phyloP scores from a whole-genome alignment of 2,888 invertebrate genomes.

The Ethmia dodecea region DNA sequence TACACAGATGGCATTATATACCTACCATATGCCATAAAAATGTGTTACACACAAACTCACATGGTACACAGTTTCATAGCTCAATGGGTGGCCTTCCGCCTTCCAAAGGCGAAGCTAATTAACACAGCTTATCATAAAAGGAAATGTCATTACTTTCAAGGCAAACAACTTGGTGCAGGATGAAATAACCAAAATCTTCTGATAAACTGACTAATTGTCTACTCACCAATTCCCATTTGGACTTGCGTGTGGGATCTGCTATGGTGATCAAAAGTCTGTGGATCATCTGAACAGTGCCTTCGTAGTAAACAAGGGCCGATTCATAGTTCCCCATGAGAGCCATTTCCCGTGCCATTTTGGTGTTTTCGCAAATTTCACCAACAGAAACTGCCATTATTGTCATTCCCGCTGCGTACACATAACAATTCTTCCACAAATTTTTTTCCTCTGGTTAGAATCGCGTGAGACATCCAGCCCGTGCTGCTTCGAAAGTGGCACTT shows the following conservation, averaged over 20 bases:
- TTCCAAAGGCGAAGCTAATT: slow-evolving; percentile 52
- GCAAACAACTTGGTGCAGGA: slow-evolving; percentile 38
- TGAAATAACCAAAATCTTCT: no score
- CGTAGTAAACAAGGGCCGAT: slow-evolving; percentile 94
- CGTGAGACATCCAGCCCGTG: not conserved
- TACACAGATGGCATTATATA: no score
- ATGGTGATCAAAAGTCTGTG: slow-evolving; percentile 89
- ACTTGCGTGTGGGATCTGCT: slow-evolving; percentile 87
- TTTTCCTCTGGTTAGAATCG: not conserved
- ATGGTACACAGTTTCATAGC: slow-evolving; percentile 27
- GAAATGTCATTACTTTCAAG: slow-evolving; percentile 59
- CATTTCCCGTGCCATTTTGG: slow-evolving; percentile 96
- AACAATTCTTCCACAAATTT: slow-evolving; percentile 37
- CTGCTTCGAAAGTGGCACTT: slow-evolving; percentile 4
- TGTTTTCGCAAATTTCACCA: slow-evolving; percentile 96
- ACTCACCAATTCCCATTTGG: slow-evolving; percentile 92
- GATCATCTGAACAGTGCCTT: slow-evolving; percentile 94
- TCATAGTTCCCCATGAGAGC: slow-evolving; percentile 97
- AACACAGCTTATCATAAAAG: slow-evolving; percentile 58
- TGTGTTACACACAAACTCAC: slow-evolving; percentile 34
- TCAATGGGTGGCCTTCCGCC: slow-evolving; percentile 57
- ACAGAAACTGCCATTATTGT: slow-evolving; percentile 92
- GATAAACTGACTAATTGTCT: not conserved
- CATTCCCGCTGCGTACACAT: slow-evolving; percentile 79
- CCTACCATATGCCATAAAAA: no score